These are phyloP conservation scores for Opisthocomus hoazin DNA, from an alignment of 2,113 vertebrate genomes.

Conservation along the genomic window DNA sequence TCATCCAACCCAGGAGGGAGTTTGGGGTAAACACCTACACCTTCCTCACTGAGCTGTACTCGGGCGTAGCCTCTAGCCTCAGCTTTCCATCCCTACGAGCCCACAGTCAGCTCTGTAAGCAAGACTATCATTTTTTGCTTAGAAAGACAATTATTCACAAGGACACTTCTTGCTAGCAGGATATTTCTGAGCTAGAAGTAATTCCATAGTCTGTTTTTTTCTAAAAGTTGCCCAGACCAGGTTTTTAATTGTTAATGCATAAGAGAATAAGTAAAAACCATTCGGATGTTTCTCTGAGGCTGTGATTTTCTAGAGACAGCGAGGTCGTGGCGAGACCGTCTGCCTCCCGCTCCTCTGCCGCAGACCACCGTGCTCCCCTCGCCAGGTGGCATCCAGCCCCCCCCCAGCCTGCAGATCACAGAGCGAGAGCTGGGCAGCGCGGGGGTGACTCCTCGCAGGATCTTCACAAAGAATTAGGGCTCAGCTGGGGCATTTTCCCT, in stretches of 20 bases:
- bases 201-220: too few relatives aligned
- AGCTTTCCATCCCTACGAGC: background rate
- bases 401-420: background rate
- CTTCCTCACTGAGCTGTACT: background rate
- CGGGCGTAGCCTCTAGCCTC: background rate
- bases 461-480: background rate
- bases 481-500: background rate
- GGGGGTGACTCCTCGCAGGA: background rate
- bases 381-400: background rate
- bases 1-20: background rate
- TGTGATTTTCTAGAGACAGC: background rate
- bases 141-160: background rate
- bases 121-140: background rate
- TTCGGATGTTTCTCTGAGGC: accelerated
- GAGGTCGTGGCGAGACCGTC: background rate
- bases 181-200: too few relatives aligned
- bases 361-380: background rate
- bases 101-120: background rate
- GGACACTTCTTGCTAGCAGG: background rate
- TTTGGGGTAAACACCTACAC: background rate
- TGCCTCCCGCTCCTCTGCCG: background rate
- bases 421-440: background rate
- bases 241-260: background rate
- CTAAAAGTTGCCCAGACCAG: background rate
- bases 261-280: background rate